Evolutionary conservation across 2,797 vertebrate species (phyloP).

Genomic region (Microctenopoma lineatum): DNA sequence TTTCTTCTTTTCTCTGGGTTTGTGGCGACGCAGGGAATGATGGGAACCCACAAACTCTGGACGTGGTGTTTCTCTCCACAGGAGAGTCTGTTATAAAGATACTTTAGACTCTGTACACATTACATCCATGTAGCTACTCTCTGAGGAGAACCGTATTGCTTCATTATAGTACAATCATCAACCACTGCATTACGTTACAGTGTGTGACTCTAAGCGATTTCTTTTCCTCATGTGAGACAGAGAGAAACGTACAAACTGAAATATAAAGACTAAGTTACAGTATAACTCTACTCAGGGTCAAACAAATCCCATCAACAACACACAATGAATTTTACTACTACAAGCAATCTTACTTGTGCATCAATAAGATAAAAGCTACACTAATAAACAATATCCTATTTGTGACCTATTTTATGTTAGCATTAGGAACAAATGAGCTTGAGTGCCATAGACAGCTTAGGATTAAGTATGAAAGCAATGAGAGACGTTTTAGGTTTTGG

Average conservation of each 20-base stretch:
- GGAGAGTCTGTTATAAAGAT: slow-evolving; percentile 67
- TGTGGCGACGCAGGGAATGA: slow-evolving; percentile 47
- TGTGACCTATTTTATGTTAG: slow-evolving; percentile 16
- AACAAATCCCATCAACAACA: slow-evolving; percentile 25
- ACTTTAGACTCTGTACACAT: slow-evolving; percentile 42
- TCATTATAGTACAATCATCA: slow-evolving; percentile 73
- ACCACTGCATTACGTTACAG: slow-evolving; percentile 50
- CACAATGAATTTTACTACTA: neutral
- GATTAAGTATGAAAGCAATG: neutral
- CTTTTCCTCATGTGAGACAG: slow-evolving; percentile 43
- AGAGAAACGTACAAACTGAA: slow-evolving; percentile 9
- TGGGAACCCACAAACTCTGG: slow-evolving; percentile 55
- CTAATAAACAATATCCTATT: neutral
- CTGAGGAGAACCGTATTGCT: slow-evolving; percentile 70
- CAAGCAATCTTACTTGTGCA: neutral
- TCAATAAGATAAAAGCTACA: neutral
- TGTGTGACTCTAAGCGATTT: slow-evolving; percentile 36
- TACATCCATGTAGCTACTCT: slow-evolving; percentile 56
- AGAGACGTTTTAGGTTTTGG: neutral
- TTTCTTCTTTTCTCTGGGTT: slow-evolving; percentile 43
- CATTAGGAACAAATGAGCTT: neutral
- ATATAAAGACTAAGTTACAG: slow-evolving; percentile 1
- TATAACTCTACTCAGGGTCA: slow-evolving; percentile 12
- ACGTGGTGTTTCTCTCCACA: slow-evolving; percentile 69
- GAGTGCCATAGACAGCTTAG: slow-evolving; percentile 5